phyloP scores from a whole-genome alignment of 2,888 invertebrate genomes.

The Drosophila paranaensis region DNA sequence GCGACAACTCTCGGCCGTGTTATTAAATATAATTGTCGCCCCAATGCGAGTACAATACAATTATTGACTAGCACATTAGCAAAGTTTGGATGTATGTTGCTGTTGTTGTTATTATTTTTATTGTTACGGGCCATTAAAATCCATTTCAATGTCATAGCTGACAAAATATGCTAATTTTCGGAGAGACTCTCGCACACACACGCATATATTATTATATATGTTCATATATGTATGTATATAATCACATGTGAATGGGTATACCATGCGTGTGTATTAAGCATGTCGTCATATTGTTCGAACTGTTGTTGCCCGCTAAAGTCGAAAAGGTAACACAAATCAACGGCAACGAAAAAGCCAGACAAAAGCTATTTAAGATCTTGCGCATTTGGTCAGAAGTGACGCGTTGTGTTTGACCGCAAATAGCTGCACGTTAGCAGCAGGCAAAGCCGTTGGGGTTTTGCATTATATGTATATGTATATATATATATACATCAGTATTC shows the following conservation, averaged over 20 bases:
- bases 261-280: conserved; percentile 27
- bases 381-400: conserved; percentile 51
- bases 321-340: conserved; percentile 20
- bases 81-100: conserved; percentile 9
- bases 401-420: conserved; percentile 52
- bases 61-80: conserved; percentile 47
- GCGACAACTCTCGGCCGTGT: conserved; percentile 33
- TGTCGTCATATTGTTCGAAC: conserved; percentile 65
- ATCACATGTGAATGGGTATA: conserved; percentile 6
- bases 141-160: conserved; percentile 76
- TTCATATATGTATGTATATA: conserved; percentile 19
- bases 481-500: background rate
- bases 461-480: conserved; percentile 1
- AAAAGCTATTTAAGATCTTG: conserved; percentile 26
- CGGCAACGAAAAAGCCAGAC: conserved; percentile 1
- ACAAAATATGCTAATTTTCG: conserved; percentile 73
- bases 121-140: conserved; percentile 72
- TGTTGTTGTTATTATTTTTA: conserved; percentile 37
- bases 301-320: conserved; percentile 44
- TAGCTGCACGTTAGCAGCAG: conserved; percentile 40
- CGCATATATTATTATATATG: conserved; percentile 9
- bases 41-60: conserved; percentile 33
- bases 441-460: conserved; percentile 24
- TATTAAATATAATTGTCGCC: conserved; percentile 51
- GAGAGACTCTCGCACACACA: conserved; percentile 25